These are phyloP conservation scores for Dryadula phaetusa DNA, from an alignment of 2,888 invertebrate species.

Conservation along the genomic window DNA sequence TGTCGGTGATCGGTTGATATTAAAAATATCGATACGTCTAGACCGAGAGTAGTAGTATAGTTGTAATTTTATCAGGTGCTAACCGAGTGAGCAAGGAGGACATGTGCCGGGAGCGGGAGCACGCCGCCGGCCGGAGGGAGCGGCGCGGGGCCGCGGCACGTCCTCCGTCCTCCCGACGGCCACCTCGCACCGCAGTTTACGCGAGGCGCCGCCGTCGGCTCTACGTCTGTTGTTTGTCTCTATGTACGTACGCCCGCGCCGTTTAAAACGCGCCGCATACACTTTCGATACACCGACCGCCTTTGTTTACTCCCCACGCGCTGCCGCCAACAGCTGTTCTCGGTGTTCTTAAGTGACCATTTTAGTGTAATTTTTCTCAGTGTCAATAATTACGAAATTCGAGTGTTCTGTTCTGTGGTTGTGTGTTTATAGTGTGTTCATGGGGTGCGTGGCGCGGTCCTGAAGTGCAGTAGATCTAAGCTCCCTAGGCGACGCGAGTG, in stretches of 20 bases:
- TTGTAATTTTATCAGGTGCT: conserved; percentile 55
- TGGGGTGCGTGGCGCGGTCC: conserved; percentile 66
- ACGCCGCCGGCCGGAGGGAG: conserved; percentile 54
- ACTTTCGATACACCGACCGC: conserved; percentile 59
- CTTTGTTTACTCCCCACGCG: conserved; percentile 77
- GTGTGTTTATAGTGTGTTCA: conserved; percentile 58
- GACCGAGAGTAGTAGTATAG: conserved; percentile 47
- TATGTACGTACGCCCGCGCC: conserved; percentile 45
- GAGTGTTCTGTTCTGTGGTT: conserved; percentile 41
- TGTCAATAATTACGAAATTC: conserved; percentile 41
- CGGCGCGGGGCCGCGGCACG: conserved; percentile 52
- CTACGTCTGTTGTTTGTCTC: conserved; percentile 59
- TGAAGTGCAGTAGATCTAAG: conserved; percentile 60
- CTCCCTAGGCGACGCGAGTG: conserved; percentile 50
- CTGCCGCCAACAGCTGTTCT: conserved; percentile 59
- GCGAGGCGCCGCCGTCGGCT: conserved; percentile 70
- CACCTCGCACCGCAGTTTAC: conserved; percentile 65
- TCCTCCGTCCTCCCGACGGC: conserved; percentile 45
- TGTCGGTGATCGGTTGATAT: conserved; percentile 26
- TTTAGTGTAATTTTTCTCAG: conserved; percentile 41
- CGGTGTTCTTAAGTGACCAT: conserved; percentile 36
- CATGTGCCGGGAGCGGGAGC: conserved; percentile 52
- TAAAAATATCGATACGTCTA: conserved; percentile 43
- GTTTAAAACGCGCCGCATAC: conserved; percentile 48
- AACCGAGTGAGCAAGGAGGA: conserved; percentile 55